Evolutionary conservation across 2,113 vertebrate species (phyloP).

Genomic region (Leptosomus discolor): DNA sequence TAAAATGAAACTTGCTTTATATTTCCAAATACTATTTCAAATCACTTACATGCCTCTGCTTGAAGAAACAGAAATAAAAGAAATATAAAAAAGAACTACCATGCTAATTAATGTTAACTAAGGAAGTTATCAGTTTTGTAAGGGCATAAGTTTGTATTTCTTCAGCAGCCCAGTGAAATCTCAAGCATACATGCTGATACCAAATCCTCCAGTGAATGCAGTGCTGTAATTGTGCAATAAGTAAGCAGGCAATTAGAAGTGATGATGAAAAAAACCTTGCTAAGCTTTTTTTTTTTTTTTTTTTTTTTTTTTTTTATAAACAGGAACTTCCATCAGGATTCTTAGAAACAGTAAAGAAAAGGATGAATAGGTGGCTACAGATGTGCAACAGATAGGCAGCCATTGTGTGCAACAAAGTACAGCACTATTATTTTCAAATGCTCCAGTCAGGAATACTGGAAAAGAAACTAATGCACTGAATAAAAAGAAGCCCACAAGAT

Average conservation of each 20-base stretch:
- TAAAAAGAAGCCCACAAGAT: not conserved
- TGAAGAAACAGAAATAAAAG: not conserved
- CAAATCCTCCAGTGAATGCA: not conserved
- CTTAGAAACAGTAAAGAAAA: not conserved
- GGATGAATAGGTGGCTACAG: not conserved
- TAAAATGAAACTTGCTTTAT: not conserved
- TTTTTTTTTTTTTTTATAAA: not conserved
- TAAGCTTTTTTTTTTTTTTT: not conserved
- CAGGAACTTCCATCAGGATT: accelerated
- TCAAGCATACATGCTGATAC: not conserved
- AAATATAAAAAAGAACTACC: not conserved
- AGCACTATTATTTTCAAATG: not conserved
- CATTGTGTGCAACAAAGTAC: not conserved
- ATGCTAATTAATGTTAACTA: not conserved
- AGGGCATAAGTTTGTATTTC: not conserved
- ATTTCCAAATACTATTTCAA: not conserved
- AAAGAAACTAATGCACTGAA: not conserved
- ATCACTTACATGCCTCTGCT: not conserved
- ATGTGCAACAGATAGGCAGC: not conserved
- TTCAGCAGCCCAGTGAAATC: not conserved
- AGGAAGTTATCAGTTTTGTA: not conserved
- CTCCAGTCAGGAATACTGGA: not conserved
- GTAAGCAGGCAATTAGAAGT: not conserved
- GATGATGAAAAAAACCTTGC: not conserved
- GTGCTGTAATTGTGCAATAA: not conserved